Base-by-base conservation (phyloP, 35 echinoderm and acorn worm species). In the Heliocidaris tuberculata region DNA sequence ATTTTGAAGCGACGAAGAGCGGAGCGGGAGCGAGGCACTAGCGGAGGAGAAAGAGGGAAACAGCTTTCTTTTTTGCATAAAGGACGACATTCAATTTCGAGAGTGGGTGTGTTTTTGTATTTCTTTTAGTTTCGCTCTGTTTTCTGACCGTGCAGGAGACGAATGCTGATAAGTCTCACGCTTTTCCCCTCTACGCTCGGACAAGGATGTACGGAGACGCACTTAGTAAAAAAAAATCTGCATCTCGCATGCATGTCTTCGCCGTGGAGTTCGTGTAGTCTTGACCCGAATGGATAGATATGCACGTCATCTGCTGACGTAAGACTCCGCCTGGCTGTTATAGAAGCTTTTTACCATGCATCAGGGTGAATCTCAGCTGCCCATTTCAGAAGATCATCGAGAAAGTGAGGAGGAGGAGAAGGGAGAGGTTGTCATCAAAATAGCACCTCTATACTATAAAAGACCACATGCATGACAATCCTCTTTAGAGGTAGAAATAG, bases 221-320 rank as follows among this genome's bases (percentile, higher is more conserved):
- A 27, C 65, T 78, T 78, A 78, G 65, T 21, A 8, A n/a, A 78
- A n/a, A n/a, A n/a, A 78, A 78, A 78, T 78, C 65, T 78, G 65
- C 65, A 78, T 78, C 27, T n/a, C 27, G 65, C 65, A 78, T 29
- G 65, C 65, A 78, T 78, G 65, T 78, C 65, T 78, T 78, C 35
- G 65, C 21, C 19, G 4, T 4, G 65, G 8, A 78, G 21, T n/a
- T n/a, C 65, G 65, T 78, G 17, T 12, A 19, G 47, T 42, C 87
- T 32, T 47, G 87, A 32, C 87, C 32, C 29, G 87, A 89, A 89
- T 89, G 87, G 87, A 89, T 27, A 35, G 11, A 32, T 89, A 89
- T 89, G 7, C 87, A 89, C 87, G 87, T 89, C 87, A 89, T 48
- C 35, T 19, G 32, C 31, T 89, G 87, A 89, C 87, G 87, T 89